Evolutionary conservation across 2,113 vertebrate species (phyloP), one percentile per base, ranked within the genome.

Genomic region (Alethe castanea): DNA sequence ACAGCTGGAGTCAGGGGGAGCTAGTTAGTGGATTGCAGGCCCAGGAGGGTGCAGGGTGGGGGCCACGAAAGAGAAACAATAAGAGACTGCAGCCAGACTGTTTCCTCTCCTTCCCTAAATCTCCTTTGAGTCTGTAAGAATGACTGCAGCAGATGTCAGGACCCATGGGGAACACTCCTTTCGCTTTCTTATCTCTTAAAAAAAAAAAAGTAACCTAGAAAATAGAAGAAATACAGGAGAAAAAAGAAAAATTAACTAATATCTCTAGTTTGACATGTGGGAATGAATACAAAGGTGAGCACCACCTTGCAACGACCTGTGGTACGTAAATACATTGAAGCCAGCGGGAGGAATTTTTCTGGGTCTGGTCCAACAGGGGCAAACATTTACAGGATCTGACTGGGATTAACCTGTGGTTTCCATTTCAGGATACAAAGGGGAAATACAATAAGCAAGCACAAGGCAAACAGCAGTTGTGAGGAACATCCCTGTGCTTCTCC

Each of bases 21-120:
- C 96, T 97, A 95, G 96, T 97, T 97, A 96, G 96, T 47, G 95
- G 86, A 96, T 95, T 95, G 92, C 86, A 81, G 69, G 50, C 96
- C 86, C 95, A 94, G 95, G 92, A 96, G 93, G 94, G 95, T 95
- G 95, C 95, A 86, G 93, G 83, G 94, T 95, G 88, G 86, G 88
- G 69, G 94, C 88, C 56, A 81, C 7, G 5, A 74, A 96, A 91
- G 86, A 95, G 69, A 94, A 88, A 96, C 78, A 96, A 92, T 71
- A 35, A 94, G 92, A 86, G 78, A 38, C 83, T 77, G 71, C 52
- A 92, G 82, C 80, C 95, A 94, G 95, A 86, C 88, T 94, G 76
- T 73, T 94, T 67, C 78, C 67, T 92, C 74, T 92, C 94, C 76
- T 94, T 88, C 65, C 67, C 86, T 85, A 77, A 73, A 84, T 90